Evolutionary conservation across 35 echinoderm and acorn worm species (phyloP).

Genomic region (Apostichopus californicus): DNA sequence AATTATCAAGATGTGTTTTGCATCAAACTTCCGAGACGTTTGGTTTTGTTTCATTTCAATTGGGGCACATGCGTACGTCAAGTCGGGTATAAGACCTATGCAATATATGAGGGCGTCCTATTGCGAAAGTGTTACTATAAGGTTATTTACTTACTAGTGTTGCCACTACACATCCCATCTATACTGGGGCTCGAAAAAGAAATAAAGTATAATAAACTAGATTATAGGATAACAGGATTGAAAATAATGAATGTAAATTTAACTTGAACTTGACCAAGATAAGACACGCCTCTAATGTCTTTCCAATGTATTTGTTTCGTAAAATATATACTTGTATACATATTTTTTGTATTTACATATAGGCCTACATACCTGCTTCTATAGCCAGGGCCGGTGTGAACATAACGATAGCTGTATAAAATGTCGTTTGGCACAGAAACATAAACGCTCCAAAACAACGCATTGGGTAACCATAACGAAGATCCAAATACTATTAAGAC

Average conservation of each 20-base stretch:
- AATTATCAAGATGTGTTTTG: neutral
- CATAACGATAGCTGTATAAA: conserved; percentile 66
- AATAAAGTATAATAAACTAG: neutral
- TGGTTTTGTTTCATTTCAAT: neutral
- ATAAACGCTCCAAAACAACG: conserved; percentile 32
- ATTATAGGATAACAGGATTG: neutral
- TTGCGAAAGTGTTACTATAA: too few relatives aligned
- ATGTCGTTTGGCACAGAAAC: conserved; percentile 61
- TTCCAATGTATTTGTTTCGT: too few relatives aligned
- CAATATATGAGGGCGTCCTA: too few relatives aligned
- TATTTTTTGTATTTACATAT: too few relatives aligned
- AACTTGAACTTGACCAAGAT: too few relatives aligned
- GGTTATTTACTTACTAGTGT: too few relatives aligned
- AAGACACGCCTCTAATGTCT: too few relatives aligned
- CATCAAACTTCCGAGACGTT: neutral
- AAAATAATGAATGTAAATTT: neutral
- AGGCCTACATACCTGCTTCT: conserved; percentile 52
- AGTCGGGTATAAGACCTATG: too few relatives aligned
- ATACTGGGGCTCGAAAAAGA: neutral
- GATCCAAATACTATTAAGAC: conserved; percentile 32
- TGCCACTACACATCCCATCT: neutral
- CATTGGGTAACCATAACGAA: conserved; percentile 40
- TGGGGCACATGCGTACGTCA: neutral
- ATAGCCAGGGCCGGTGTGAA: conserved; percentile 63
- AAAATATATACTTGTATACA: too few relatives aligned